A percentile compares a stretch with the other conserved stretches of the same genome.
phyloP scores from a whole-genome alignment of 2,888 invertebrate species.

The Tenthredo distinguenda region DNA sequence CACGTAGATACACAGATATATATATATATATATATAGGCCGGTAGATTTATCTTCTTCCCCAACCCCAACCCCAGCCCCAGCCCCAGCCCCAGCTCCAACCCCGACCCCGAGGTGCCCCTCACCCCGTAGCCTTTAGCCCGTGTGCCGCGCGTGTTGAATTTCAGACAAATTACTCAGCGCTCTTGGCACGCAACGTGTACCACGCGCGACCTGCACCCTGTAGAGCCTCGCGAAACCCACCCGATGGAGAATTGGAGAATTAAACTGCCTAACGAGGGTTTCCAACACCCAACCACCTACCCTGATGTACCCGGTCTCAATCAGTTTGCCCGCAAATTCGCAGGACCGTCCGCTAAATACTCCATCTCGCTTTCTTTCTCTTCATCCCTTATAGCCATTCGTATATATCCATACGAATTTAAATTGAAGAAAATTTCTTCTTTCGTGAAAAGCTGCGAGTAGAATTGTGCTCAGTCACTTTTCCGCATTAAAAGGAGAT shows the following conservation, averaged over 20 bases:
- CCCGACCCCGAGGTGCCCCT: slow-evolving; percentile 9
- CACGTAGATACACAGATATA: background rate
- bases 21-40: background rate
- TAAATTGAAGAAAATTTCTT: background rate
- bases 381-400: background rate
- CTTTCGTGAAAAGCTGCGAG: background rate
- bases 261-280: slow-evolving; percentile 55
- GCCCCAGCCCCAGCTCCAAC: background rate
- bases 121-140: slow-evolving; percentile 31
- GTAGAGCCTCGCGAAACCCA: slow-evolving; percentile 11
- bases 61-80: background rate
- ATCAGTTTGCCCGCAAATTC: slow-evolving; percentile 51
- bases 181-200: slow-evolving; percentile 43
- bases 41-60: slow-evolving; percentile 45
- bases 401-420: background rate
- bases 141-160: slow-evolving; percentile 52
- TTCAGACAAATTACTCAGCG: slow-evolving; percentile 54
- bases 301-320: slow-evolving; percentile 40
- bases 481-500: background rate
- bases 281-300: slow-evolving; percentile 38
- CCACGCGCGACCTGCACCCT: slow-evolving; percentile 32
- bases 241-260: slow-evolving; percentile 50
- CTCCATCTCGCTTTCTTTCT: slow-evolving; percentile 1
- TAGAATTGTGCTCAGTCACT: no score
- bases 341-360: slow-evolving; percentile 38